Percentiles rank a stretch among this genome's conserved stretches.
Evolutionary conservation across 2,888 invertebrate species (phyloP).

Genomic region (Cenopis cana): DNA sequence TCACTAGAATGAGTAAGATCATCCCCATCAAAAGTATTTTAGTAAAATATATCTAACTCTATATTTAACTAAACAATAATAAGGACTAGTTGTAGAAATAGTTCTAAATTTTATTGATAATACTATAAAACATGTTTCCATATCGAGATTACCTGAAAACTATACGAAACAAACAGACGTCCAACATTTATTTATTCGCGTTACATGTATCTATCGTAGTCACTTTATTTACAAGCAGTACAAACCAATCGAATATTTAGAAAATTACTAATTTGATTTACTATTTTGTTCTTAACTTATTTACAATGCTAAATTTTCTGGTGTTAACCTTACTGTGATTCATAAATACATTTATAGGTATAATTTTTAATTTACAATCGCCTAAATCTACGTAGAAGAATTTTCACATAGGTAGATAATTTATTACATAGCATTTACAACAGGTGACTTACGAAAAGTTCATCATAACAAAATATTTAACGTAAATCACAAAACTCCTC

Average conservation of each 20-base stretch:
- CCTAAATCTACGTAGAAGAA: constrained; percentile 73
- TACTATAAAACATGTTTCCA: constrained; percentile 59
- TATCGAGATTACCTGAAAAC: constrained; percentile 52
- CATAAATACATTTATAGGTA: constrained; percentile 81
- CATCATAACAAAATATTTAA: constrained; percentile 55
- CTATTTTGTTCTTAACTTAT: constrained; percentile 76
- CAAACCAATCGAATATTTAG: constrained; percentile 68
- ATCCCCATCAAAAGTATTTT: constrained; percentile 66
- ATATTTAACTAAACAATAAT: constrained; percentile 74
- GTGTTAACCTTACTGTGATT: constrained; percentile 84
- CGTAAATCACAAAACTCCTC: constrained; percentile 58
- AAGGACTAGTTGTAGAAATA: constrained; percentile 83
- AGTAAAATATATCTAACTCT: constrained; percentile 75
- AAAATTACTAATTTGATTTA: constrained; percentile 66
- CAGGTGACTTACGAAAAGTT: constrained; percentile 67
- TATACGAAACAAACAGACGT: constrained; percentile 53
- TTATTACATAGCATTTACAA: constrained; percentile 75
- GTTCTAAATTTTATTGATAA: constrained; percentile 69
- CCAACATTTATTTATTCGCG: constrained; percentile 51
- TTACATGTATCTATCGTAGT: constrained; percentile 56
- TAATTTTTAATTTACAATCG: constrained; percentile 78
- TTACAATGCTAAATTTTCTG: constrained; percentile 81
- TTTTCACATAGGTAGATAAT: constrained; percentile 61
- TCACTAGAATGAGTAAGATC: constrained; percentile 69
- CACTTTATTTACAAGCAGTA: constrained; percentile 75